Evolutionary conservation across 2,888 invertebrate genomes (phyloP).

Genomic region (Nephrotoma guestfalica): DNA sequence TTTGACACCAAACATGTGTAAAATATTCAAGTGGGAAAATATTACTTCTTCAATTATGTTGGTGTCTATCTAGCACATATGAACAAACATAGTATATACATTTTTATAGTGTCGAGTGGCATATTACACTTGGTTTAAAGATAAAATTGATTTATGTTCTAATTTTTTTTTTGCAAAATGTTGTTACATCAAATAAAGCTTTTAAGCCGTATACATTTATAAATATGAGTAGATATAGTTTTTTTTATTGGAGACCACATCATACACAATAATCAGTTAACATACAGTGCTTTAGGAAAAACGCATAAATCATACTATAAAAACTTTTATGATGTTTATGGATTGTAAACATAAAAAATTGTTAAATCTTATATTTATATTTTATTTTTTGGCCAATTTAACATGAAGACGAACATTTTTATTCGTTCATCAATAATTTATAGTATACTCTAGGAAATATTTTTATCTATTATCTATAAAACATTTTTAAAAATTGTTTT

Average conservation of each 20-base stretch:
- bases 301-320: neutral
- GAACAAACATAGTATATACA: neutral
- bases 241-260: no score
- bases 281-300: neutral
- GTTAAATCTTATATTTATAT: neutral
- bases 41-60: neutral
- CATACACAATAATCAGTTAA: neutral
- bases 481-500: neutral
- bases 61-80: neutral
- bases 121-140: neutral
- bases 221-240: neutral
- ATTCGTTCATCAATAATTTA: neutral
- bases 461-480: neutral
- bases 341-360: neutral
- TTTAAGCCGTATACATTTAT: neutral
- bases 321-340: neutral
- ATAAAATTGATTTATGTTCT: neutral
- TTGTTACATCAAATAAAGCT: neutral
- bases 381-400: neutral
- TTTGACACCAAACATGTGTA: neutral
- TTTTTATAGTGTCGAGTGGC: neutral
- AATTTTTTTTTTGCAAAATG: neutral
- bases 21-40: neutral
- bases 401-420: neutral
- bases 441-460: neutral